Conservation (phyloP, 2,888 invertebrate species). For the Desoria tigrina region DNA sequence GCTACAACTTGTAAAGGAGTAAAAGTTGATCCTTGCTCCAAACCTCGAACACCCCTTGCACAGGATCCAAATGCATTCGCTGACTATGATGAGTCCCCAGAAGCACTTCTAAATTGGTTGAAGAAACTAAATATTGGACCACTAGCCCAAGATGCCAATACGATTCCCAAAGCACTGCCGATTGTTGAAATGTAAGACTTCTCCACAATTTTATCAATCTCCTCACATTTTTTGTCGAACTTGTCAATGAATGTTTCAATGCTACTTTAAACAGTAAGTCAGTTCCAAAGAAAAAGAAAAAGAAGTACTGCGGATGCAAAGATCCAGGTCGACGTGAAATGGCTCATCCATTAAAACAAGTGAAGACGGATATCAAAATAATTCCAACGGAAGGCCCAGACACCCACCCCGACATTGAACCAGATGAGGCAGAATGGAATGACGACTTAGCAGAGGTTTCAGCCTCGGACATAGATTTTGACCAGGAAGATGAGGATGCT, state of each 20-base stretch:
- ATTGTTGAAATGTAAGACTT: slow-evolving; percentile 9
- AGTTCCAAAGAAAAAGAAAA: slow-evolving; percentile 13
- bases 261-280: slow-evolving; percentile 9
- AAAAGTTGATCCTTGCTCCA: no score
- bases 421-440: no score
- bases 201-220: neutral
- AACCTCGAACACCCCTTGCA: no score
- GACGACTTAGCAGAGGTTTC: no score
- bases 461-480: no score
- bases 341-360: slow-evolving; percentile 3
- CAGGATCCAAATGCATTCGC: neutral
- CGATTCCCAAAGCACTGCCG: neutral
- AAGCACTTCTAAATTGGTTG: slow-evolving; percentile 23
- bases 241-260: neutral
- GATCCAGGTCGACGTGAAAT: slow-evolving; percentile 24
- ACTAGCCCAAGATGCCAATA: slow-evolving; percentile 27
- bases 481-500: neutral
- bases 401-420: no score
- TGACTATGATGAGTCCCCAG: slow-evolving; percentile 1
- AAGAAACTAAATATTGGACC: slow-evolving; percentile 36
- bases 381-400: no score
- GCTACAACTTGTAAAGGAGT: no score
- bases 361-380: neutral
- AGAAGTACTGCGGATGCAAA: slow-evolving; percentile 33
- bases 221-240: neutral